These are phyloP conservation scores for Scleropages formosus DNA, from an alignment of 2,797 vertebrate genomes.

Conservation along the genomic window DNA sequence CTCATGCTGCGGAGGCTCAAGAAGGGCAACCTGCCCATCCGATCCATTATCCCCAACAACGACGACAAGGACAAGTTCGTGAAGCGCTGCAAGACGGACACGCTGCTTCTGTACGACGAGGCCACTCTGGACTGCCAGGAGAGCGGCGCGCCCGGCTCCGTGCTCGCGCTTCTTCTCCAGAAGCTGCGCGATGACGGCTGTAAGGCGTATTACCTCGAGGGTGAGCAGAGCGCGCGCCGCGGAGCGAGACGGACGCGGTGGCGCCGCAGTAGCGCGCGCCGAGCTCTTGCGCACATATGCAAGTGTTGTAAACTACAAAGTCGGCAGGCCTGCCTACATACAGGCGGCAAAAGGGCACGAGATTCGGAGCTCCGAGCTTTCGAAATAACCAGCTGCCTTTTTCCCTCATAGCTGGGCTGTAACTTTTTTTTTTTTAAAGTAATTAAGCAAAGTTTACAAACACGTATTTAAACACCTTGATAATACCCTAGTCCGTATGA, in stretches of 20 bases:
- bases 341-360: too few species aligned
- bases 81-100: slow-evolving; percentile 86
- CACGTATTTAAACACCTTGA: background rate
- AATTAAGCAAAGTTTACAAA: background rate
- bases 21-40: slow-evolving; percentile 94
- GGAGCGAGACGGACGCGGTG: too few species aligned
- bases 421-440: background rate
- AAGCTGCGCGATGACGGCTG: slow-evolving; percentile 96
- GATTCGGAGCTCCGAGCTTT: too few species aligned
- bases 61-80: slow-evolving; percentile 94
- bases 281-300: too few species aligned
- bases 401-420: too few species aligned
- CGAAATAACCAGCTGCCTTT: too few species aligned
- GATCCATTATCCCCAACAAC: slow-evolving; percentile 93
- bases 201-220: slow-evolving; percentile 91
- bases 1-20: slow-evolving; percentile 92
- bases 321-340: too few species aligned
- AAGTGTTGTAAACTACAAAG: too few species aligned
- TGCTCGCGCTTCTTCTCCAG: slow-evolving; percentile 87
- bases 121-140: slow-evolving; percentile 83
- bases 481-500: too few species aligned
- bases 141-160: slow-evolving; percentile 78
- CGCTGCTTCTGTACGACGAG: slow-evolving; percentile 93
- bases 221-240: too few species aligned
- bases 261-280: too few species aligned